These are phyloP conservation scores for Parnassius apollo DNA, from an alignment of 2,888 invertebrate species.

Conservation along the genomic window DNA sequence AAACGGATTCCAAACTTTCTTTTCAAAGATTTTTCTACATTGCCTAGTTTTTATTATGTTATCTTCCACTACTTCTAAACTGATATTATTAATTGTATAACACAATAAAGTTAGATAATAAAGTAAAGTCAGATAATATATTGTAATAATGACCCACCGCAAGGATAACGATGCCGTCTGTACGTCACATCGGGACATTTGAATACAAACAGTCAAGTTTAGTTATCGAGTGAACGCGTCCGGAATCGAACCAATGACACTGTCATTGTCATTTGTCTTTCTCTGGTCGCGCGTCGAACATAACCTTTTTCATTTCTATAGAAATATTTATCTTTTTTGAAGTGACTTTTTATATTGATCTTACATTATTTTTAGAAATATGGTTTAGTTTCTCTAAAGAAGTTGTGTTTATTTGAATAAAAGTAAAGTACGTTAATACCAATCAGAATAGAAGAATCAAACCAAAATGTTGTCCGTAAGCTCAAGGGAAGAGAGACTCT, in stretches of 20 bases:
- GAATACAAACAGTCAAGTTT: constrained; percentile 36
- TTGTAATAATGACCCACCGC: constrained; percentile 26
- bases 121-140: constrained; percentile 19
- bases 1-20: constrained; percentile 7
- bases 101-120: constrained; percentile 5
- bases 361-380: not conserved
- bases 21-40: constrained; percentile 9
- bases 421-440: constrained; percentile 20
- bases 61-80: constrained; percentile 24
- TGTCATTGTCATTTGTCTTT: constrained; percentile 34
- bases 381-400: not conserved
- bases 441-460: constrained; percentile 15
- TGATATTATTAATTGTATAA: constrained; percentile 24
- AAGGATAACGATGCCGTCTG: constrained; percentile 37
- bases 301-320: constrained; percentile 19
- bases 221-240: constrained; percentile 42
- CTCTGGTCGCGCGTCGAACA: constrained; percentile 24
- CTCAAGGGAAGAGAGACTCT: constrained; percentile 59
- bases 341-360: constrained; percentile 1
- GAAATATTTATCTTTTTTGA: not conserved
- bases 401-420: constrained; percentile 31
- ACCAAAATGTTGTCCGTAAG: constrained; percentile 62
- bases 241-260: constrained; percentile 41
- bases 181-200: constrained; percentile 32
- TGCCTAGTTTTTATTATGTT: constrained; percentile 16